Evolutionary conservation across 1,140 invertebrate genomes (phyloP).

Genomic region (Oscheius sp.): DNA sequence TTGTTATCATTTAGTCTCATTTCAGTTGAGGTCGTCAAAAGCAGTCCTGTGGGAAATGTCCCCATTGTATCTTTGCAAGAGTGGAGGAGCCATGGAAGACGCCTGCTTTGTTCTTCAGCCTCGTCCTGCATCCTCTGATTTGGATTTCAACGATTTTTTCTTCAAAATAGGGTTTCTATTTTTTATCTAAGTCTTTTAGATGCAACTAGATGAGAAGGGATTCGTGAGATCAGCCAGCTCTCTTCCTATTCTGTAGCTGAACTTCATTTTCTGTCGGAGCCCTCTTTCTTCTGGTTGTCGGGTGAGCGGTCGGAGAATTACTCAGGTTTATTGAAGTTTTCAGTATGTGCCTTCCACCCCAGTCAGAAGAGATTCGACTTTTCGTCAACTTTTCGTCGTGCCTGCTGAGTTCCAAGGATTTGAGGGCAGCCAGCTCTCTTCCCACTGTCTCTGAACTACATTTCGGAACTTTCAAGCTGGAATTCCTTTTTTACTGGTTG

Average conservation of each 20-base stretch:
- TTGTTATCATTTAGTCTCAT: not conserved
- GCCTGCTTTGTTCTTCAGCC: constrained; percentile 91
- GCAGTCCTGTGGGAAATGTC: constrained; percentile 90
- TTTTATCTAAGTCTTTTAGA: not conserved
- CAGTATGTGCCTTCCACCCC: constrained; percentile 71
- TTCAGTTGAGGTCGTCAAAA: constrained; percentile 65
- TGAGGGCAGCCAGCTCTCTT: no score
- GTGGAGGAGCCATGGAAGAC: constrained; percentile 91
- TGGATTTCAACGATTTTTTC: constrained; percentile 92
- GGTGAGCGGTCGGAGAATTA: not conserved
- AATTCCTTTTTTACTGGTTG: no score
- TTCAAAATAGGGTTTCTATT: constrained; percentile 66
- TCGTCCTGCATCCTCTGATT: constrained; percentile 95
- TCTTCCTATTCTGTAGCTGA: constrained; percentile 18
- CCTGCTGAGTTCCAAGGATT: no score
- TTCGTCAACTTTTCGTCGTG: no score
- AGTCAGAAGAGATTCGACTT: constrained; percentile 88
- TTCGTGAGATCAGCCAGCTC: constrained; percentile 25
- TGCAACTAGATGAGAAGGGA: constrained; percentile 26
- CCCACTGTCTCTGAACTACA: no score
- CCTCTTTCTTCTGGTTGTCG: constrained; percentile 9
- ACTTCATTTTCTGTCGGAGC: constrained; percentile 16
- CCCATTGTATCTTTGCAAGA: constrained; percentile 94
- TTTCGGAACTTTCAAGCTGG: no score
- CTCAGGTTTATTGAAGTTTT: not conserved